Base-by-base conservation (phyloP, 2,797 vertebrate species). In the Phataginus tetradactyla region DNA sequence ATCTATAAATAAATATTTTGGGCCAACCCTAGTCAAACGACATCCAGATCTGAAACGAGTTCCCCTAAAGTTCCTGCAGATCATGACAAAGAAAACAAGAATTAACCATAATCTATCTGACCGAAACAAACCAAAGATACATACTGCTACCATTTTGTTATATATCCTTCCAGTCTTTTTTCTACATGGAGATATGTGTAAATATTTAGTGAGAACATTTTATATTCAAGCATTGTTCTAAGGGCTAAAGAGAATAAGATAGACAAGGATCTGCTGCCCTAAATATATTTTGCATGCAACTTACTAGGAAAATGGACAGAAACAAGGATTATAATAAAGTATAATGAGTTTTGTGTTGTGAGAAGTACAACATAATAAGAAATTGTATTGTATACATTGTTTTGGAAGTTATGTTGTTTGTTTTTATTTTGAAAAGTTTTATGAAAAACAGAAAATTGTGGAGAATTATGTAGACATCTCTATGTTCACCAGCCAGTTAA, bases 401-500 rank as follows among this genome's bases (percentile, higher is more conserved):
- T 61, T 90, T 63, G 34, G n/a, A 37, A 78, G 13, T 23, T 84
- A 39, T 3, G 1, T 57, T 90, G 8, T 37, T 39, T 57, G 20
- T 20, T 89, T 71, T 86, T 21, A 63, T 80, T 72, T 92, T 72
- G 64, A 80, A 63, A 90, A 89, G 15, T 87, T 95, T 88, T 87
- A 64, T 14, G 87, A 64, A 80, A 85, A 64, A 11, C 14, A 37
- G 7, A 96, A 87, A 61, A 90, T 25, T 15, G 2, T 39, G 21
- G 39, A 84, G 74, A 91, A 64, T 92, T 87, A 57, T 15, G 6
- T 51, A 32, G 12, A 53, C 32, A 64, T 74, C 37, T 51, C n/a
- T 83, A 14, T 69, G 55, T 66, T 79, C 57, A 74, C 23, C 17
- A 59, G 29, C 4, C 80, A 87, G 64, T 72, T 55, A 63, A 88